These are phyloP conservation scores for Hydractinia echinata DNA, from an alignment of 30 jellyfish, hydroid and myxozoan species.

Conservation along the genomic window DNA sequence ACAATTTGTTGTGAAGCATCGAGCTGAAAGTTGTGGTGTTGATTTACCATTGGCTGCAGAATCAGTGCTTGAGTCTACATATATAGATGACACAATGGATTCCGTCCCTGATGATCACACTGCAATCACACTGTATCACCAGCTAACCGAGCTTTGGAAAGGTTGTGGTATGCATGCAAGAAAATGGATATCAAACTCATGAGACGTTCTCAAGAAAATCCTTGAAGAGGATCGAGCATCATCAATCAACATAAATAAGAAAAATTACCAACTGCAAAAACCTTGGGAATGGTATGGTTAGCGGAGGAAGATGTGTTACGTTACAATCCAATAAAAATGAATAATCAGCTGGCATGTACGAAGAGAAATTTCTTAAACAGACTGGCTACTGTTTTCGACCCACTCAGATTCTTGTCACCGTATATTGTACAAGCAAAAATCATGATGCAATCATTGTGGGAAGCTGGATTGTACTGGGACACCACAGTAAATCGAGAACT, in stretches of 20 bases:
- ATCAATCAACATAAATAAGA: conserved; percentile 34
- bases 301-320: conserved; percentile 27
- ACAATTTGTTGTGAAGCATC: conserved; percentile 33
- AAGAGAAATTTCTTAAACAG: conserved; percentile 38
- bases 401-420: conserved; percentile 17
- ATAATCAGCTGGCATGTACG: background rate
- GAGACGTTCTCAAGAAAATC: conserved; percentile 32
- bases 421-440: conserved; percentile 16
- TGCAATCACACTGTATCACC: conserved; percentile 29
- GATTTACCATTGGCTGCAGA: conserved; percentile 54
- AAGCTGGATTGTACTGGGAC: background rate
- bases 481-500: no score
- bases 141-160: conserved; percentile 40
- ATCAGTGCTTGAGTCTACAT: conserved; percentile 49
- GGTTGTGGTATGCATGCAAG: conserved; percentile 68
- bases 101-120: conserved; percentile 38
- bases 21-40: conserved; percentile 27
- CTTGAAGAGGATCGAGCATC: conserved; percentile 51
- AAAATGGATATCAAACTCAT: conserved; percentile 49
- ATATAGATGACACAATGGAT: conserved; percentile 59
- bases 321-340: conserved; percentile 23
- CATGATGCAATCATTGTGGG: background rate
- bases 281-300: conserved; percentile 27
- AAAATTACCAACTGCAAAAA: conserved; percentile 43
- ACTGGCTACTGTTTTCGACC: conserved; percentile 43